A percentile compares a stretch with the other conserved stretches of the same genome.
phyloP scores from a whole-genome alignment of 53 echinoderm and acorn worm genomes.

The Luidia sarsii region DNA sequence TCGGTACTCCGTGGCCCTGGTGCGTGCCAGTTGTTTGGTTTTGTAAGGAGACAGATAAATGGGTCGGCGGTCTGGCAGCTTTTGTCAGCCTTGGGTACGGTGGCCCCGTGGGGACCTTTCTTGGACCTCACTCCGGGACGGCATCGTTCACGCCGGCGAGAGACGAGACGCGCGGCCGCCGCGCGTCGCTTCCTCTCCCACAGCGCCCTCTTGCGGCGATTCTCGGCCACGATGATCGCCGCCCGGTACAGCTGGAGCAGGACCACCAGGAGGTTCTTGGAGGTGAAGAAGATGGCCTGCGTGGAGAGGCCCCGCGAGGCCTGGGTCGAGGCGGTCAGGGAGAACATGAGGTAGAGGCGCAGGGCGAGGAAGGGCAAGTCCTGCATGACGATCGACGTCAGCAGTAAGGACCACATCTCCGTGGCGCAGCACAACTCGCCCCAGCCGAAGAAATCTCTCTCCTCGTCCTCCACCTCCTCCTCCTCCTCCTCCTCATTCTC shows the following conservation, averaged over 20 bases:
- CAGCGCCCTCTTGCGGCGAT: not conserved
- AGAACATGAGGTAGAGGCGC: not conserved
- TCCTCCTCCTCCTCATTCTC: no score
- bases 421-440: not conserved
- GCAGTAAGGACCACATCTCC: constrained; percentile 18
- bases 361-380: constrained; percentile 19
- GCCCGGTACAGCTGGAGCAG: constrained; percentile 8
- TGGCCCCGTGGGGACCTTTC: no score
- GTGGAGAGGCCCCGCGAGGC: not conserved
- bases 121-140: no score
- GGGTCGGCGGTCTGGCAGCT: no score
- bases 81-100: no score
- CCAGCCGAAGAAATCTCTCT: constrained; percentile 13
- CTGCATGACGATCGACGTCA: constrained; percentile 22
- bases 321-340: not conserved
- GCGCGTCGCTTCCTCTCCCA: not conserved
- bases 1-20: no score
- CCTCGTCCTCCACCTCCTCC: not conserved
- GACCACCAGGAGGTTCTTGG: constrained; percentile 8
- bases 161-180: no score
- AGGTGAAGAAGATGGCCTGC: not conserved
- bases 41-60: no score
- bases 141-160: no score
- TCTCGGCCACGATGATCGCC: constrained; percentile 9
- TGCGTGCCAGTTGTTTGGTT: no score